These are phyloP conservation scores for Sorex araneus DNA, from an alignment of 2,113 vertebrate species.

Conservation along the genomic window DNA sequence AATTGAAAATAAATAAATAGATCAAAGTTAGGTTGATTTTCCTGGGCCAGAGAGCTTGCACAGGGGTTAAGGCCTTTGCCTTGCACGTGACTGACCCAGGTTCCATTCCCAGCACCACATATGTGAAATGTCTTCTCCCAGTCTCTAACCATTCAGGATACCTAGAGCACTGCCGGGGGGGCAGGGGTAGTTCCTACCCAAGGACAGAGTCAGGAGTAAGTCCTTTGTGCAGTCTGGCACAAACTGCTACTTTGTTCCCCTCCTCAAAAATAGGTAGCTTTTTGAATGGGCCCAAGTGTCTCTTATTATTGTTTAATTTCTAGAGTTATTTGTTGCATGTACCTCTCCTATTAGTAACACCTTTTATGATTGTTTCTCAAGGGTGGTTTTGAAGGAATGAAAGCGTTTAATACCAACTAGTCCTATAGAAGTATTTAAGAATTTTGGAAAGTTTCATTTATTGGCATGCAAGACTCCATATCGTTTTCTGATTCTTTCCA, in stretches of 20 bases:
- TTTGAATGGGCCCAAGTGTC: background rate
- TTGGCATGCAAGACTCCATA: background rate
- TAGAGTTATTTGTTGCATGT: background rate
- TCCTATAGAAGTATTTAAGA: slow-evolving; percentile 25
- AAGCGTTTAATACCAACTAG: background rate
- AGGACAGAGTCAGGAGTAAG: too few species aligned
- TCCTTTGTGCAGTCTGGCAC: too few species aligned
- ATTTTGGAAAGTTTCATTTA: slow-evolving; percentile 30
- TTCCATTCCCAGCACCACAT: too few species aligned
- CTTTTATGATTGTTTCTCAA: slow-evolving; percentile 4
- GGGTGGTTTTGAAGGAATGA: background rate
- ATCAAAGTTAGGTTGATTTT: background rate
- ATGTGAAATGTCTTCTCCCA: too few species aligned
- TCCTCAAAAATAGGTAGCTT: background rate
- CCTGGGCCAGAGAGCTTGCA: too few species aligned
- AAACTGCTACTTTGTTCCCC: too few species aligned
- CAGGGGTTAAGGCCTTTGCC: too few species aligned
- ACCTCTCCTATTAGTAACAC: background rate
- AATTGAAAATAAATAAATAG: too few species aligned
- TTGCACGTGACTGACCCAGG: too few species aligned
- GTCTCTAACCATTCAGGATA: too few species aligned
- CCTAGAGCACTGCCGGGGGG: too few species aligned
- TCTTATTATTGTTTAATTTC: background rate
- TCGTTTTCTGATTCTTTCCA: slow-evolving; percentile 46
- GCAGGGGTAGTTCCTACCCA: too few species aligned